These are phyloP conservation scores for Enteromius treurensis DNA, from an alignment of 2,797 vertebrate genomes.

Conservation along the genomic window DNA sequence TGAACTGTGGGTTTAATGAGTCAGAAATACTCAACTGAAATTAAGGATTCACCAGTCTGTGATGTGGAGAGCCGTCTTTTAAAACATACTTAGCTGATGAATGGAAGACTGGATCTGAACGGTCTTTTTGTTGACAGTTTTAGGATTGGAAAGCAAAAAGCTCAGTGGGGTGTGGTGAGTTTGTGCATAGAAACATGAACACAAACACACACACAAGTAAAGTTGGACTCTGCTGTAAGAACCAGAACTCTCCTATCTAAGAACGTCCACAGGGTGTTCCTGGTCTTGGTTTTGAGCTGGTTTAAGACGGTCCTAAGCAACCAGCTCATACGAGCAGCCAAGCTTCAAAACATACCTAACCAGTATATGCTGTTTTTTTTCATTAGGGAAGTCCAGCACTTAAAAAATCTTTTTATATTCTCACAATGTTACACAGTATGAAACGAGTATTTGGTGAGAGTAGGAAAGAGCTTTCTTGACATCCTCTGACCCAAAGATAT, in stretches of 20 bases:
- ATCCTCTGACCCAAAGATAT: constrained; percentile 65
- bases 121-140: constrained; percentile 26
- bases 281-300: not conserved
- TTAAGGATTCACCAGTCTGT: not conserved
- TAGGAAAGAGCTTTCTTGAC: constrained; percentile 58
- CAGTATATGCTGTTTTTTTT: not conserved
- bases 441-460: not conserved
- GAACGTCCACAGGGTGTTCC: constrained; percentile 44
- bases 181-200: constrained; percentile 32
- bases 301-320: not conserved
- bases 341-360: not conserved
- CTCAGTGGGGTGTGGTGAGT: not conserved
- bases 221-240: constrained; percentile 32
- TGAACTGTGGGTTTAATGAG: constrained; percentile 18
- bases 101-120: constrained; percentile 16
- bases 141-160: constrained; percentile 33
- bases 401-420: constrained; percentile 14
- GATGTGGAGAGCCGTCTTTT: not conserved
- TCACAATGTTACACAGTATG: not conserved
- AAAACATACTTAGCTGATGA: constrained; percentile 30
- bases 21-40: constrained; percentile 8
- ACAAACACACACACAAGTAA: constrained; percentile 18
- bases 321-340: not conserved
- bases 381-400: not conserved
- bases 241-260: constrained; percentile 42